Evolutionary conservation across 2,888 invertebrate genomes (phyloP).

Genomic region (Chloroclystis v-ata): DNA sequence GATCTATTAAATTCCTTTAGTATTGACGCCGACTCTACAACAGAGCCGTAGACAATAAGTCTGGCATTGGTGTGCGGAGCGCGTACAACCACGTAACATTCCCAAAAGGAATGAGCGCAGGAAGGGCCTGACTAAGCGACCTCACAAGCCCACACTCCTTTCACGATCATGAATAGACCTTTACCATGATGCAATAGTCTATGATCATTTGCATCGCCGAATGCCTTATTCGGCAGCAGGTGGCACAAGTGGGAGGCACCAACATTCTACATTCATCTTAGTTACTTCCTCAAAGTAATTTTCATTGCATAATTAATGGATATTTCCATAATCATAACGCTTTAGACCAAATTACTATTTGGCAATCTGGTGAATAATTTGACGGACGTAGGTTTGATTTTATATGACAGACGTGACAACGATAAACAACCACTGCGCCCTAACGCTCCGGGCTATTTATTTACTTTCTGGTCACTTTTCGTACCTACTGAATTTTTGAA

Average conservation of each 20-base stretch:
- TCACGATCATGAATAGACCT: slow-evolving; percentile 58
- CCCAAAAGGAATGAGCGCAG: slow-evolving; percentile 62
- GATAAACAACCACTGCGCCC: neutral
- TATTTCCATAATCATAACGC: slow-evolving; percentile 5
- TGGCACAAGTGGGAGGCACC: slow-evolving; percentile 30
- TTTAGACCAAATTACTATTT: neutral
- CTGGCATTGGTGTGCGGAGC: slow-evolving; percentile 54
- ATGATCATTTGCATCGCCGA: slow-evolving; percentile 57
- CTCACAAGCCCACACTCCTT: slow-evolving; percentile 58
- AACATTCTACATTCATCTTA: slow-evolving; percentile 20
- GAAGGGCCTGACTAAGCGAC: slow-evolving; percentile 71
- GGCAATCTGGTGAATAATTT: neutral
- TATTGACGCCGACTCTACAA: neutral
- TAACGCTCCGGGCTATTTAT: too few relatives aligned
- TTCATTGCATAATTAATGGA: slow-evolving; percentile 6
- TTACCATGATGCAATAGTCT: slow-evolving; percentile 54
- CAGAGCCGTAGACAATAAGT: slow-evolving; percentile 44
- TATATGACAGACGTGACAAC: too few relatives aligned
- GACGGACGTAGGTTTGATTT: neutral
- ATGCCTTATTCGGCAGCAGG: slow-evolving; percentile 47
- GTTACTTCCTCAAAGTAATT: slow-evolving; percentile 20
- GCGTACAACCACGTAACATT: slow-evolving; percentile 67
- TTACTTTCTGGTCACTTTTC: too few relatives aligned
- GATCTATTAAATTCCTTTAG: slow-evolving; percentile 27
- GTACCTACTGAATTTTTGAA: too few relatives aligned